phyloP scores from a whole-genome alignment of 2,888 invertebrate genomes.

The Silvanus unidentatus region DNA sequence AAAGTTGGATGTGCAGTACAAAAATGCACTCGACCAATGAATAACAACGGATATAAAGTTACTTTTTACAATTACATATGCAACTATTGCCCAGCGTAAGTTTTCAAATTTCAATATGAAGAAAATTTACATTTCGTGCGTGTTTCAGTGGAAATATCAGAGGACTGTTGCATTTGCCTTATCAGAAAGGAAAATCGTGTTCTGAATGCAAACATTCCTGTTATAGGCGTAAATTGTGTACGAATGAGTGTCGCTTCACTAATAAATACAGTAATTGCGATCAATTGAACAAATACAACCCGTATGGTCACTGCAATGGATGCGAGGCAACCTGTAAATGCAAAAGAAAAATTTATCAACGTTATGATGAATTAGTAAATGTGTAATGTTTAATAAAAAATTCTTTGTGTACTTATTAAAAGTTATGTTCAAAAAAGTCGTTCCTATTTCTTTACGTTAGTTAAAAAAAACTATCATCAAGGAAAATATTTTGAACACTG shows the following conservation, averaged over 20 bases:
- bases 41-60: slow-evolving; percentile 47
- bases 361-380: not conserved
- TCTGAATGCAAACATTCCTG: slow-evolving; percentile 60
- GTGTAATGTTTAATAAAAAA: too few species aligned
- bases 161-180: slow-evolving; percentile 59
- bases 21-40: slow-evolving; percentile 59
- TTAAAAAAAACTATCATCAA: too few species aligned
- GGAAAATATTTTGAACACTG: too few species aligned
- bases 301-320: not conserved
- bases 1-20: slow-evolving; percentile 72
- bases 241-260: slow-evolving; percentile 62
- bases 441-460: too few species aligned
- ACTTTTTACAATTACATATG: slow-evolving; percentile 80
- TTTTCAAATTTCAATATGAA: slow-evolving; percentile 5
- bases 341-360: slow-evolving; percentile 47
- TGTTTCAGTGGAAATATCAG: slow-evolving; percentile 61
- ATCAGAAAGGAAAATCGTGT: slow-evolving; percentile 61
- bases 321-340: slow-evolving; percentile 74
- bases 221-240: slow-evolving; percentile 61
- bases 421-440: too few species aligned
- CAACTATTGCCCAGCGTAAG: slow-evolving; percentile 80
- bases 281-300: slow-evolving; percentile 47
- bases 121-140: too few species aligned
- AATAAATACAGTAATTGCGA: slow-evolving; percentile 70
- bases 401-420: too few species aligned